A percentile compares a stretch with the other conserved stretches of the same genome.
These are phyloP conservation scores for Peromyscus maniculatus DNA, from an alignment of 2,113 vertebrate species.

Conservation along the genomic window DNA sequence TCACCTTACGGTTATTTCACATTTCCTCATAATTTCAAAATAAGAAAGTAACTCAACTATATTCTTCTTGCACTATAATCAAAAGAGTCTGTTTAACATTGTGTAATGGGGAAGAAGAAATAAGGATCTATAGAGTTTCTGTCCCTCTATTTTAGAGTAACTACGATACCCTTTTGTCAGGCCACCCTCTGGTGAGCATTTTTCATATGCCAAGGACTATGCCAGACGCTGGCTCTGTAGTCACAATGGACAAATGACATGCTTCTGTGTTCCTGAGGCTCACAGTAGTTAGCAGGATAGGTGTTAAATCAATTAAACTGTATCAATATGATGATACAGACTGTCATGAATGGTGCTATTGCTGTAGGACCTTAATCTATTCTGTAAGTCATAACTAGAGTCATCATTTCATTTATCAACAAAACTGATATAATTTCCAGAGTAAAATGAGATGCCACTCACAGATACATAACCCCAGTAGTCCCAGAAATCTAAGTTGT, in stretches of 20 bases:
- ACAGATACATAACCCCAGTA: background rate
- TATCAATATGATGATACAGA: background rate
- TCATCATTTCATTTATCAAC: background rate
- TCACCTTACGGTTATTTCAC: background rate
- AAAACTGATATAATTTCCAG: background rate
- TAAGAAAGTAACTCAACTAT: background rate
- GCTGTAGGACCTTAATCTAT: background rate
- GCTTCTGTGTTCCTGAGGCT: background rate
- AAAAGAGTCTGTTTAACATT: background rate
- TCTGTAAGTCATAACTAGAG: background rate
- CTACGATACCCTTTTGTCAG: background rate
- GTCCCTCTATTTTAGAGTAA: background rate
- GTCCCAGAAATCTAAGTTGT: background rate
- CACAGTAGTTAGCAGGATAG: background rate
- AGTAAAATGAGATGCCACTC: background rate
- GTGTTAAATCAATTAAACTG: background rate
- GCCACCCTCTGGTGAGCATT: background rate
- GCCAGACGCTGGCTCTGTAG: background rate
- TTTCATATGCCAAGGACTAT: background rate
- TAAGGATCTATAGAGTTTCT: background rate
- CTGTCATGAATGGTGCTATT: background rate
- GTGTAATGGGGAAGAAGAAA: background rate
- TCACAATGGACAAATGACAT: background rate
- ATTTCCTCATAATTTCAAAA: constrained; percentile 2
- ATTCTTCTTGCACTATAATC: background rate